Evolutionary conservation across 2,797 vertebrate species (phyloP).

Genomic region (Crocodylus rhombifer): DNA sequence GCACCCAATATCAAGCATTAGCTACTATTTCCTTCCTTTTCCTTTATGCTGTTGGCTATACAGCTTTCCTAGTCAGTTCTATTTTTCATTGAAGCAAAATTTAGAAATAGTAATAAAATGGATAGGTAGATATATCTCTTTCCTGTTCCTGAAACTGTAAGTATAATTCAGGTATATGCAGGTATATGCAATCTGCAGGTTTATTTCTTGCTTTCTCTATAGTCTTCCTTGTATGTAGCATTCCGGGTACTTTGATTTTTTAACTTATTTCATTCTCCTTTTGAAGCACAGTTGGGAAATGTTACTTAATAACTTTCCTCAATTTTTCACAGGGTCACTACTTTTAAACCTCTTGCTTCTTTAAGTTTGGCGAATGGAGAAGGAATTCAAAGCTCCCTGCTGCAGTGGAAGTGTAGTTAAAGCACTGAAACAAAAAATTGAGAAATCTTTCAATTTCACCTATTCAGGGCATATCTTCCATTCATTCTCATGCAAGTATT

Average conservation of each 20-base stretch:
- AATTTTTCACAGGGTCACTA: neutral
- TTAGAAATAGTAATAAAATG: neutral
- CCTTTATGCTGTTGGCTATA: neutral
- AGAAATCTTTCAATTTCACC: neutral
- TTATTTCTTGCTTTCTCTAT: neutral
- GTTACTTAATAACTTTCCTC: neutral
- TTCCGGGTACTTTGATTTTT: neutral
- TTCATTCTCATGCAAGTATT: neutral
- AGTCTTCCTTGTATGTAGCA: neutral
- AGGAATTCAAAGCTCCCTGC: neutral
- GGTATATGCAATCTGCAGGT: neutral
- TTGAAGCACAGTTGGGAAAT: neutral
- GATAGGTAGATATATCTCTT: neutral
- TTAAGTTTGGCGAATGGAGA: neutral
- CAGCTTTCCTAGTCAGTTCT: neutral
- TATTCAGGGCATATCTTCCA: neutral
- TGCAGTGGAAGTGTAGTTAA: neutral
- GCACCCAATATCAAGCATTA: neutral
- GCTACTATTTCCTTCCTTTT: neutral
- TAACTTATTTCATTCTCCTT: neutral
- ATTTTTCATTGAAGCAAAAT: neutral
- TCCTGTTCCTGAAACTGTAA: neutral
- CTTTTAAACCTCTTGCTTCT: neutral
- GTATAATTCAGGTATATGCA: rapidly evolving
- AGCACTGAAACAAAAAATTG: neutral